Evolutionary conservation across 2,113 vertebrate species (phyloP).

Genomic region (Ammospiza caudacuta): DNA sequence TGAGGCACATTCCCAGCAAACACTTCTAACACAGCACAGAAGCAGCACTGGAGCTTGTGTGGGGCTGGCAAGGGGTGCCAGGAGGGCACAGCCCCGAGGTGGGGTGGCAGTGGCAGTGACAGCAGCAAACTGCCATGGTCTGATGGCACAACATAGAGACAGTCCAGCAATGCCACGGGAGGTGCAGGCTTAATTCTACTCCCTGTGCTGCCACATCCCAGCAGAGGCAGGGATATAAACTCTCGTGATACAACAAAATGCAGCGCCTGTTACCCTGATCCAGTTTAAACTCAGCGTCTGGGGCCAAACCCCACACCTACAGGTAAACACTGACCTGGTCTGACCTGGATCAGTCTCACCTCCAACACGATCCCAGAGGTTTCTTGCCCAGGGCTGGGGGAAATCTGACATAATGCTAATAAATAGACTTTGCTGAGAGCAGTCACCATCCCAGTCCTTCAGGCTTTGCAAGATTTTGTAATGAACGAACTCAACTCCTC

Average conservation of each 20-base stretch:
- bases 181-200: neutral
- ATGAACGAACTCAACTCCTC: neutral
- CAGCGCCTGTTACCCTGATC: neutral
- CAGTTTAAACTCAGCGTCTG: neutral
- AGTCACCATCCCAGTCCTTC: neutral
- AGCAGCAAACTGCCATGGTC: neutral
- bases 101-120: neutral
- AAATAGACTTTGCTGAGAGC: neutral
- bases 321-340: neutral
- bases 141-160: neutral
- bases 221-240: neutral
- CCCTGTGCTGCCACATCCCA: neutral
- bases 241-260: neutral
- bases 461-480: neutral
- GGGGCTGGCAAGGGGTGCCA: neutral
- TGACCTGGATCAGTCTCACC: neutral
- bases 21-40: neutral
- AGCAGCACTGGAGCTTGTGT: neutral
- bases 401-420: neutral
- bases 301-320: neutral
- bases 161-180: neutral
- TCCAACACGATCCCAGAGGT: neutral
- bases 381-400: neutral
- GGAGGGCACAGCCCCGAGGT: neutral
- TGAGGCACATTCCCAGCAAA: neutral